Conservation (phyloP, 2,888 invertebrate species). For the Brachypterus glaber region DNA sequence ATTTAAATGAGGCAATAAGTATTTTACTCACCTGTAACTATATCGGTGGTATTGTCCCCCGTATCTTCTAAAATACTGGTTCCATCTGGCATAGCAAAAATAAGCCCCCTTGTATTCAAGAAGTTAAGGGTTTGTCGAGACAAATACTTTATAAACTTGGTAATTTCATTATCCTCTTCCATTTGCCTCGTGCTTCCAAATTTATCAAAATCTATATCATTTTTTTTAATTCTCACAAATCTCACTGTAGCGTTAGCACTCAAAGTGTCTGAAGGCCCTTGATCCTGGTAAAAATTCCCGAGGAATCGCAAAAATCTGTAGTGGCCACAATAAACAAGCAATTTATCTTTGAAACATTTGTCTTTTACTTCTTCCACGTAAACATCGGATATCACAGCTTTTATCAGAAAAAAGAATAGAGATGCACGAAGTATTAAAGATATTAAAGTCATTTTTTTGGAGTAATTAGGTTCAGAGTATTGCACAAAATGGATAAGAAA, state of each 20-base stretch:
- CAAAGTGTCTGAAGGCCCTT: background rate
- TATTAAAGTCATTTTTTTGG: too few species aligned
- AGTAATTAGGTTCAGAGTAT: too few species aligned
- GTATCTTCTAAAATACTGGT: too few species aligned
- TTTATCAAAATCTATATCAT: background rate
- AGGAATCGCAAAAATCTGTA: background rate
- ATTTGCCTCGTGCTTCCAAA: background rate
- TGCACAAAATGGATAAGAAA: too few species aligned
- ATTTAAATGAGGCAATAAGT: too few species aligned
- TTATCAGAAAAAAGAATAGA: background rate
- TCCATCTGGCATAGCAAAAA: too few species aligned
- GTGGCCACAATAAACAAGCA: background rate
- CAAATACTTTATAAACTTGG: background rate
- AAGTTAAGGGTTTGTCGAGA: too few species aligned
- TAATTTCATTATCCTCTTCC: background rate
- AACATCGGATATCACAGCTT: background rate
- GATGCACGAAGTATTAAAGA: slow-evolving; percentile 1
- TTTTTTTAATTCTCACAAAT: background rate
- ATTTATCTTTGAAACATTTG: background rate
- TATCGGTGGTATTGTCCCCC: too few species aligned
- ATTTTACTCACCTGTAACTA: too few species aligned
- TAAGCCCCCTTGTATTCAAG: too few species aligned
- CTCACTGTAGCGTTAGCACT: background rate
- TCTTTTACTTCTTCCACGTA: background rate
- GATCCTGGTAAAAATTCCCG: background rate